Base-by-base conservation (phyloP, 2,113 vertebrate species). In the Rhea americana region DNA sequence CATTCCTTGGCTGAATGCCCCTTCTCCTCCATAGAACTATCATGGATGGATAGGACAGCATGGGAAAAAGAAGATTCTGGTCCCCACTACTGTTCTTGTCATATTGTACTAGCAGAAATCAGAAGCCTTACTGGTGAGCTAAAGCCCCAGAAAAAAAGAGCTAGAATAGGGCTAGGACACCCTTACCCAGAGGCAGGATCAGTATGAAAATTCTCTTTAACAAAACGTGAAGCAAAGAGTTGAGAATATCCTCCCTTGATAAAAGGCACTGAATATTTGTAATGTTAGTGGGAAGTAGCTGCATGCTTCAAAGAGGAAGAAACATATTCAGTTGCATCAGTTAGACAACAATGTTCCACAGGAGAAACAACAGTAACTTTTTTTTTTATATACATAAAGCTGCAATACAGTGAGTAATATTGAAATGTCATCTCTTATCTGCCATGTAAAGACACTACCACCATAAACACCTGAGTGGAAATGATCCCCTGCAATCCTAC, bases 401-500 rank as follows among this genome's bases (percentile, higher is more conserved):
- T 85, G 59, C 50, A 50, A 66, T 58, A 45, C 8, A 61, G 86
- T 68, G 21, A n/a, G 41, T 85, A 86, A 93, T 77, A 70, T 67
- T 28, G 62, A 82, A 32, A 94, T 82, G 91, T 91, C 81, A 89
- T 71, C 81, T 94, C 90, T 79, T 87, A 91, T 94, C 92, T 95
- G 88, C 88, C 86, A 90, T n/a, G 83, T 92, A 96, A 96, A 96
- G 93, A 66, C 88, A 85, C 83, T 30, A 85, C 90, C 73, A 92
- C 93, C 90, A 87, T 67, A 74, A 95, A 96, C 90, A 95, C 90
- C 88, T 89, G 92, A 94, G 55, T 94, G 92, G 94, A 95, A 95
- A 93, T 59, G 88, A 95, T 92, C 77, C 74, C 83, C 88, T 71
- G 81, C 86, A 94, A 95, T 82, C 88, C 94, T 78, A 82, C 93